phyloP scores from a whole-genome alignment of 2,797 vertebrate genomes.

The Clarias pachynema region DNA sequence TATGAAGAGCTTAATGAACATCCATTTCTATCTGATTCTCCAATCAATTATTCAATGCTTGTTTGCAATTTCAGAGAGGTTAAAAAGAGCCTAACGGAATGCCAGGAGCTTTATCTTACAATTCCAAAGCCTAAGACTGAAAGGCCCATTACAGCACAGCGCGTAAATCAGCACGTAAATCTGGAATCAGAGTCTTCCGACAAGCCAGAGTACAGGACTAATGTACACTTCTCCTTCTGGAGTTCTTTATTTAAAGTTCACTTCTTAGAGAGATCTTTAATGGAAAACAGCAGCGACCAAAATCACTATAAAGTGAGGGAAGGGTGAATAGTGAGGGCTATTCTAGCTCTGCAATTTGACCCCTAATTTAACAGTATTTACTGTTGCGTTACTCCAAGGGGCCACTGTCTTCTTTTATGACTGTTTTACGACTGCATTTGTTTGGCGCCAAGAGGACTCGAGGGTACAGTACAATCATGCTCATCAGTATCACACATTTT shows the following conservation, averaged over 20 bases:
- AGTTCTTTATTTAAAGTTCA: constrained; percentile 26
- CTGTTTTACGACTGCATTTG: constrained; percentile 25
- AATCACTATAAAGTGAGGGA: background rate
- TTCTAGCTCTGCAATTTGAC: background rate
- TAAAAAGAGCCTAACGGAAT: constrained; percentile 55
- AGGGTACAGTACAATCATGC: constrained; percentile 18
- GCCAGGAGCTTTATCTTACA: constrained; percentile 66
- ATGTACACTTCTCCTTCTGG: constrained; percentile 23
- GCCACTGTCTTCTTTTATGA: constrained; percentile 27
- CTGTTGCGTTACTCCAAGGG: constrained; percentile 23
- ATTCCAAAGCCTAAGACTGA: constrained; percentile 69
- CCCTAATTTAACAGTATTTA: constrained; percentile 30
- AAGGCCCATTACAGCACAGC: constrained; percentile 73
- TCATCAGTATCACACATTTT: constrained; percentile 23
- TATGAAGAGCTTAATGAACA: constrained; percentile 38
- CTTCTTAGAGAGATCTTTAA: background rate
- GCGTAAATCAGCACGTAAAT: constrained; percentile 42
- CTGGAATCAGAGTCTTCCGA: background rate
- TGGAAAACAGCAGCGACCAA: background rate
- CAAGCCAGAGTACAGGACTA: background rate
- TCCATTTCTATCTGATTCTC: constrained; percentile 30
- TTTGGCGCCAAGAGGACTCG: constrained; percentile 23
- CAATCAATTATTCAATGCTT: constrained; percentile 33
- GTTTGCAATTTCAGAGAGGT: constrained; percentile 60
- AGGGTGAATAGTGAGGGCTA: background rate